Base-by-base conservation (phyloP, 92 coral and sea anemone species). In the Siderastrea siderea region DNA sequence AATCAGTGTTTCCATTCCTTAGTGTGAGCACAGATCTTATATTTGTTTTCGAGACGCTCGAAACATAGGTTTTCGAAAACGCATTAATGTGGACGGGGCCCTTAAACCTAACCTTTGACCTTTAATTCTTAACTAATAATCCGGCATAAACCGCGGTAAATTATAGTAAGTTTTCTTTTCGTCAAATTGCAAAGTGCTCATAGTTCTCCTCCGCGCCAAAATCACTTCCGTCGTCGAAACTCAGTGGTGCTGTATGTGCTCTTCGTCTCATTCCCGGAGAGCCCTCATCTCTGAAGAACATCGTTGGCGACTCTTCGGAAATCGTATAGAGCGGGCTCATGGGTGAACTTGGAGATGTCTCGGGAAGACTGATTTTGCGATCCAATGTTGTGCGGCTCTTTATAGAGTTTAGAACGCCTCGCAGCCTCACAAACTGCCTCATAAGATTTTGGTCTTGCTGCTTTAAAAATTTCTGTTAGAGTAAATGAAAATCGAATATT, bases 401-500 rank as follows among this genome's bases (percentile, higher is more conserved):
- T 10, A 95, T 60, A 7, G 90, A 78, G 78, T 95, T 95, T 3
- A 95, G 83, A n/a, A 91, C 71, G 49, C 93, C 70, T 47, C 98
- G 93, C 15, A 95, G 87, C 57, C 87, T 81, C n/a, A 87, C 90
- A 72, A 95, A 95, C 82, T 91, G 90, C 58, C 90, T 86, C 98
- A 95, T 95, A 12, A 95, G 93, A 11, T 87, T 86, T 62, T 95
- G 98, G 75, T 95, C 98, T 65, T 95, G 96, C 59, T 90, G 87
- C 75, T 93, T 90, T 9, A 95, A 84, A 49, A 65, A 69, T 49
- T 73, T 90, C 98, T 95, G 89, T 61, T 1, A 68, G 54, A 61
- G 45, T 19, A 72, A 60, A 58, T 11, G 5, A n/a, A 47, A 52
- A 71, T 71, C n/a, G 3, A 48, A 49, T 6, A 47, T 53, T 53